Conservation (phyloP, 2,113 vertebrate species). For the Argyrosomus japonicus region DNA sequence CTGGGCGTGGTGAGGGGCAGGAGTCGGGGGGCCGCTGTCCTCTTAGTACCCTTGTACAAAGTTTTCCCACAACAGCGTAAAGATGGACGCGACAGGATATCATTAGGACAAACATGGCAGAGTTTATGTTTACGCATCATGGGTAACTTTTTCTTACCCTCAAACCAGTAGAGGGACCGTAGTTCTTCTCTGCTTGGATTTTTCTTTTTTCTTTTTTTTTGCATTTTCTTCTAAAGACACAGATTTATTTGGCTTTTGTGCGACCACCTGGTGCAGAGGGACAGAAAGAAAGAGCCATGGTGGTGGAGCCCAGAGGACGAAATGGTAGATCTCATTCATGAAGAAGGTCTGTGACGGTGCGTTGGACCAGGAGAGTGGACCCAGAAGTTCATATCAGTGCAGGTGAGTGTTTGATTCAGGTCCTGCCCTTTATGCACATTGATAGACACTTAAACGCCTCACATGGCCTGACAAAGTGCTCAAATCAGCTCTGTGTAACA, state of each 20-base stretch:
- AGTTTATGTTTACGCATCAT: background rate
- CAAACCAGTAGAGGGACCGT: background rate
- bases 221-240: no score
- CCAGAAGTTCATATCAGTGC: conserved; percentile 33
- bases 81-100: conserved; percentile 54
- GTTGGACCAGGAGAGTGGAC: conserved; percentile 41
- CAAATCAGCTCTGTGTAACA: no score
- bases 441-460: background rate
- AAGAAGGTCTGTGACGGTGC: conserved; percentile 25
- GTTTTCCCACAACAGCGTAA: background rate
- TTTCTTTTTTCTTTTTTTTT: background rate
- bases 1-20: conserved; percentile 46
- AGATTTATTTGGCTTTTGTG: background rate
- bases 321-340: conserved; percentile 33
- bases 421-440: background rate
- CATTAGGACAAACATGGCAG: conserved; percentile 24
- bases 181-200: background rate
- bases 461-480: background rate
- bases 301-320: conserved; percentile 41
- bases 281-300: conserved; percentile 46
- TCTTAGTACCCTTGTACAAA: background rate
- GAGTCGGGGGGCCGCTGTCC: conserved; percentile 8
- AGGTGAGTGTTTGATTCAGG: conserved; percentile 41
- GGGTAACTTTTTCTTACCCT: background rate
- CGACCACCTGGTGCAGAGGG: background rate